These are phyloP conservation scores for Eupithecia insigniata DNA, from an alignment of 2,888 invertebrate genomes.

Conservation along the genomic window DNA sequence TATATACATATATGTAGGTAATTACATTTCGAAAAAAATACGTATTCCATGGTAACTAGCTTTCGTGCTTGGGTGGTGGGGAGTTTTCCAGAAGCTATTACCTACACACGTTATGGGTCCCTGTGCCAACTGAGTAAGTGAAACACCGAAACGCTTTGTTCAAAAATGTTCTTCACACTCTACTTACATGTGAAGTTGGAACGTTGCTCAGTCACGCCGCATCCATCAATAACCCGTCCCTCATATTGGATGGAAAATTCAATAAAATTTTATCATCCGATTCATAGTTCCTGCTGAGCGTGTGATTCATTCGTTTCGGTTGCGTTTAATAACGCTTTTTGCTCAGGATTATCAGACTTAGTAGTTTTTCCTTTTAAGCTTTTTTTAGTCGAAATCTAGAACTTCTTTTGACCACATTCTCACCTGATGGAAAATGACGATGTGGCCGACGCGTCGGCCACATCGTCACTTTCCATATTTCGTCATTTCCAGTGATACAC, in stretches of 20 bases:
- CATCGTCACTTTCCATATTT: too few relatives aligned
- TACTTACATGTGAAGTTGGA: slow-evolving; percentile 46
- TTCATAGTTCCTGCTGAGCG: slow-evolving; percentile 64
- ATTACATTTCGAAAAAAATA: too few relatives aligned
- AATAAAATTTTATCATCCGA: slow-evolving; percentile 77
- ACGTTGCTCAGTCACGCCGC: slow-evolving; percentile 63
- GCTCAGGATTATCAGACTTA: neutral
- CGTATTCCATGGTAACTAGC: neutral
- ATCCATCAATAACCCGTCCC: slow-evolving; percentile 73
- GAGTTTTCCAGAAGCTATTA: neutral
- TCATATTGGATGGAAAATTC: slow-evolving; percentile 78
- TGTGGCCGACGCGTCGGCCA: too few relatives aligned
- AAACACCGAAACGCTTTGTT: neutral
- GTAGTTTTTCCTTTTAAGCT: neutral
- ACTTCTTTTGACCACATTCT: too few relatives aligned
- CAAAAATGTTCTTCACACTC: neutral
- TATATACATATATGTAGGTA: too few relatives aligned
- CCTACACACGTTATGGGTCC: neutral
- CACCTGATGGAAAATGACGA: too few relatives aligned
- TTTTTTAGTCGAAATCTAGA: too few relatives aligned
- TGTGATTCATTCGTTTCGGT: slow-evolving; percentile 3
- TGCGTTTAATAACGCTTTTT: neutral
- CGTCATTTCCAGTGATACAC: too few relatives aligned
- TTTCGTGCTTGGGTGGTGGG: too few relatives aligned
- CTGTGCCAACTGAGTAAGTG: neutral